These are phyloP conservation scores for Laspeyria flexula DNA, from an alignment of 2,888 invertebrate species.

Conservation along the genomic window DNA sequence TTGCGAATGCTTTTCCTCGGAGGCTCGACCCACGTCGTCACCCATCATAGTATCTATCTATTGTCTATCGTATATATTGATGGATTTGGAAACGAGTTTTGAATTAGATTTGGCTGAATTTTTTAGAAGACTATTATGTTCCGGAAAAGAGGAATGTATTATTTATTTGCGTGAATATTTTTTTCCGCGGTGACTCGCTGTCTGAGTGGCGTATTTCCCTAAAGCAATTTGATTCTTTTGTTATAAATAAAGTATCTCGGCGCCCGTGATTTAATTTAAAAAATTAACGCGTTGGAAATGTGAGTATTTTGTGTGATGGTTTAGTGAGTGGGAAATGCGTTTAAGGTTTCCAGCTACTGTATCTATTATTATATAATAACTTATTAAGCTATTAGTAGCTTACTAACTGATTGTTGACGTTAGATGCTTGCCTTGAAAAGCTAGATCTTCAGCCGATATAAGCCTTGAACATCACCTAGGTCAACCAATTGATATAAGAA, in stretches of 20 bases:
- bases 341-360: background rate
- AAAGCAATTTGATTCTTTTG: slow-evolving; percentile 31
- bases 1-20: slow-evolving; percentile 39
- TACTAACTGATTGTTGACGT: no score
- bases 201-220: slow-evolving; percentile 15
- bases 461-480: no score
- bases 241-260: slow-evolving; percentile 32
- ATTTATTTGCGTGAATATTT: slow-evolving; percentile 22
- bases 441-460: no score
- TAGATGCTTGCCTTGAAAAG: no score
- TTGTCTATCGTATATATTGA: slow-evolving; percentile 54
- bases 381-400: no score
- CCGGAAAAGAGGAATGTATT: slow-evolving; percentile 20
- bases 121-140: slow-evolving; percentile 13
- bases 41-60: slow-evolving; percentile 36
- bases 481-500: no score
- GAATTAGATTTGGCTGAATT: slow-evolving; percentile 46
- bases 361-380: background rate
- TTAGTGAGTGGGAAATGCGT: background rate
- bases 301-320: background rate
- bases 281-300: slow-evolving; percentile 26
- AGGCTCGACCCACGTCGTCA: slow-evolving; percentile 40
- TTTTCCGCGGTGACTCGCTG: slow-evolving; percentile 15
- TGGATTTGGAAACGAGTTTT: slow-evolving; percentile 50
- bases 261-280: slow-evolving; percentile 25